Base-by-base conservation (phyloP, 92 coral and sea anemone genomes). In the Muricea muricata region DNA sequence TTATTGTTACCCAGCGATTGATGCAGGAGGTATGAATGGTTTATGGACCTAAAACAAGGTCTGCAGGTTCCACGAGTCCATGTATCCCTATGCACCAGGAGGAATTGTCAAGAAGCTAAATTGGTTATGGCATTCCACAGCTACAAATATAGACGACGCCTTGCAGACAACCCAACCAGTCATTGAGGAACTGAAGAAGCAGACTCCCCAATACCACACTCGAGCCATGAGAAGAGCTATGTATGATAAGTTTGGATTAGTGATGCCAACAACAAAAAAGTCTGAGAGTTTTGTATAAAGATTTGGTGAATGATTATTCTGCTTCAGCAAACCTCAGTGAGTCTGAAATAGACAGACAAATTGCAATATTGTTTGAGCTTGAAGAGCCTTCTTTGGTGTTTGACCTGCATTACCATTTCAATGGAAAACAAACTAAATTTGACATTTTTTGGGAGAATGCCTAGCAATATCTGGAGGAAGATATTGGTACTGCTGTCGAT, bases 291-390 rank as follows among this genome's bases (percentile, higher is more conserved):
- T 35, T 70, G 23, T 70, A 70, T 20, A 70, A 70, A 70, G 76
- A 70, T 34, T 70, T 70, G 76, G 76, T 70, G 17, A 5, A 25
- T 28, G 76, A 70, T 25, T 70, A 7, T 70, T 70, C 76, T 28
- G 76, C 76, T 21, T 70, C 76, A 42, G 46, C 76, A 41, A 70
- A 70, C 54, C 76, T 70, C 14, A 40, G 23, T 35, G 76, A 70
- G 31, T 63, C 39, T 0, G 70, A 1, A 28, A 63, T 63, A 63
- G 70, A 63, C 23, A 40, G 23, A 63, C 28, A 40, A 26, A 17
- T 74, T 74, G 80, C 80, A 45, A 74, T 63, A 74, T 54, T 74
- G 24, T 54, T 74, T 74, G 80, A 74, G 40, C 63, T 74, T 15
- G 61, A 74, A 47, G 80, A 74, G 40, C 80, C 80, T 37, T 74